Percentiles rank a stretch among this genome's conserved stretches.
phyloP scores from a whole-genome alignment of 2,888 invertebrate species.

The Criorhina ranunculi region DNA sequence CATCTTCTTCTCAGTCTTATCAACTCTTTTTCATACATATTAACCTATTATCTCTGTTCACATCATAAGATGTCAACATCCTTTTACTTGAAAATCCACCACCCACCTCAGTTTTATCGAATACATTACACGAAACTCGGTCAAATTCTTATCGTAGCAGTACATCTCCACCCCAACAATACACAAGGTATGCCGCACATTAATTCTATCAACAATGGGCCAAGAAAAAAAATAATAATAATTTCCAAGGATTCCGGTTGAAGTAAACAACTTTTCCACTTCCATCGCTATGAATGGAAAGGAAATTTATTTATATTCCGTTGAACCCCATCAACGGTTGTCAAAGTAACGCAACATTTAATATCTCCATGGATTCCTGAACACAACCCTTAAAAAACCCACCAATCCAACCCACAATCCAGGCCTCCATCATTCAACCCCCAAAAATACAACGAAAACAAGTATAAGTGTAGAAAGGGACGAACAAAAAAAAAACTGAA shows the following conservation, averaged over 20 bases:
- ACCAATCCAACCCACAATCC: neutral
- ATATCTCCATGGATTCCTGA: conserved; percentile 47
- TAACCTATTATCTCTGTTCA: too few relatives aligned
- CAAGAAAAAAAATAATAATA: neutral
- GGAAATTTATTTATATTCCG: conserved; percentile 53
- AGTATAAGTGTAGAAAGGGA: neutral
- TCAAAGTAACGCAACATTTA: conserved; percentile 55
- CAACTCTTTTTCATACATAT: too few relatives aligned
- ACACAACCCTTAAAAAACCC: neutral
- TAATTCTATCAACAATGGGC: conserved; percentile 3
- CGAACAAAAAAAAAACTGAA: neutral
- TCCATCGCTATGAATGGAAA: conserved; percentile 34
- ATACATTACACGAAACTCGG: neutral
- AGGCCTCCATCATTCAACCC: neutral
- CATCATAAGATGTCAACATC: too few relatives aligned
- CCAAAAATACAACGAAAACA: neutral
- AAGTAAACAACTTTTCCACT: conserved; percentile 58
- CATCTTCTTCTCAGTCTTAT: too few relatives aligned
- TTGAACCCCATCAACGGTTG: conserved; percentile 60
- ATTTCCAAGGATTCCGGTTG: conserved; percentile 33
- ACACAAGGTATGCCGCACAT: neutral
- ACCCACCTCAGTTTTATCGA: neutral
- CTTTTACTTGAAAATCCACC: neutral
- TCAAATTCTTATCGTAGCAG: neutral
- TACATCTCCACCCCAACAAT: neutral